These are phyloP conservation scores for Eupsittula cactorum DNA, from an alignment of 2,113 vertebrate species.

Conservation along the genomic window DNA sequence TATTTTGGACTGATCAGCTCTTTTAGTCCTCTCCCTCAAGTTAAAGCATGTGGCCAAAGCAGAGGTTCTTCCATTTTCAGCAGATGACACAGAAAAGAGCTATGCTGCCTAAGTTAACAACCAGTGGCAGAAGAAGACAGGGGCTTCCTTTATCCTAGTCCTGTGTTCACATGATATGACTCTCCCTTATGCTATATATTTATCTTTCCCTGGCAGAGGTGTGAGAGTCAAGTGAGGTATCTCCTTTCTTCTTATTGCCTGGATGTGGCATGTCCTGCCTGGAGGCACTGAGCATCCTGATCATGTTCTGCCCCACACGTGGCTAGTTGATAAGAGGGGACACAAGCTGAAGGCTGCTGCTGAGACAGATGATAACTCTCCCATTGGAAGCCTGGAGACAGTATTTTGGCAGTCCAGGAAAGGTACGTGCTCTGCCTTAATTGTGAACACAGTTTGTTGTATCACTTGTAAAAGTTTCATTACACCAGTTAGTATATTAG, in stretches of 20 bases:
- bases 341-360: not conserved
- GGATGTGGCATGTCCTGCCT: not conserved
- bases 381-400: not conserved
- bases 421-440: not conserved
- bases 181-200: not conserved
- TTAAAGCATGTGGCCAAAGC: not conserved
- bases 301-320: not conserved
- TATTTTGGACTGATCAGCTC: not conserved
- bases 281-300: not conserved
- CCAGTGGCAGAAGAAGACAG: not conserved
- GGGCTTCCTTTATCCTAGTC: not conserved
- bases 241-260: not conserved
- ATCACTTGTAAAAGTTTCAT: not conserved
- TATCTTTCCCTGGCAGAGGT: not conserved
- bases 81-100: not conserved
- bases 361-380: not conserved
- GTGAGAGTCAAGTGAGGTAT: not conserved
- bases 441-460: not conserved
- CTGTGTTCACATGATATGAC: not conserved
- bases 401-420: not conserved
- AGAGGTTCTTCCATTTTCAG: not conserved
- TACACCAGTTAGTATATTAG: not conserved
- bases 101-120: not conserved
- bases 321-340: not conserved
- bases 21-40: not conserved